Conservation (phyloP, 2,888 invertebrate species). For the Schizotus pectinicornis region DNA sequence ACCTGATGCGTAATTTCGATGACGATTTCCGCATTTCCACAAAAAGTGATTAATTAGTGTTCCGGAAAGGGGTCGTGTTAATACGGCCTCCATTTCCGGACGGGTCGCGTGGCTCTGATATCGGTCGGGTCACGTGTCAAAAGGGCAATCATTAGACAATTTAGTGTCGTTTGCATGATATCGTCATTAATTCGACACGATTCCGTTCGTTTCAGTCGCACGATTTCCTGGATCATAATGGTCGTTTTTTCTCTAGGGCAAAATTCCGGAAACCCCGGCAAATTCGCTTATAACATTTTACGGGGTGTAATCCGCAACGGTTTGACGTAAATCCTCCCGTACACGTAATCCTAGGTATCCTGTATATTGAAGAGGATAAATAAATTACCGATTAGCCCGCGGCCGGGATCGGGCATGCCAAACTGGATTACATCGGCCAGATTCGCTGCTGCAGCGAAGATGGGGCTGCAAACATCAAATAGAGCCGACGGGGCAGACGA, state of each 20-base stretch:
- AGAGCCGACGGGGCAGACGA: no score
- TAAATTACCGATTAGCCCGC: slow-evolving; percentile 36
- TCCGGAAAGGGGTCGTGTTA: slow-evolving; percentile 24
- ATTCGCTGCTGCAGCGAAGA: no score
- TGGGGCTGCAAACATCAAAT: no score
- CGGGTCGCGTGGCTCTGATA: slow-evolving; percentile 39
- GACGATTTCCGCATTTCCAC: not conserved
- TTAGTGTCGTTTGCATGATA: slow-evolving; percentile 23
- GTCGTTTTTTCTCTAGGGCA: not conserved
- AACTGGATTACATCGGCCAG: slow-evolving; percentile 35
- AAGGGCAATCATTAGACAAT: slow-evolving; percentile 43
- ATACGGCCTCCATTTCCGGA: slow-evolving; percentile 25
- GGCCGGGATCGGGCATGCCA: slow-evolving; percentile 37
- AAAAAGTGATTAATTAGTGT: slow-evolving; percentile 20
- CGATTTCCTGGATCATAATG: no score
- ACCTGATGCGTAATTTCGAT: slow-evolving; percentile 15
- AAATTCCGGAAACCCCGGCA: not conserved
- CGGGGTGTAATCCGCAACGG: slow-evolving; percentile 26
- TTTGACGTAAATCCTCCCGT: slow-evolving; percentile 31
- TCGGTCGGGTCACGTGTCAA: slow-evolving; percentile 46
- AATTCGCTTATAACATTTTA: slow-evolving; percentile 5
- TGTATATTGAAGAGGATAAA: slow-evolving; percentile 37
- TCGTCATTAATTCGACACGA: slow-evolving; percentile 3
- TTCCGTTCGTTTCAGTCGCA: no score
- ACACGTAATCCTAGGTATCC: slow-evolving; percentile 37